Conservation (phyloP, 2,797 vertebrate species). For the Aulostomus chinensis region DNA sequence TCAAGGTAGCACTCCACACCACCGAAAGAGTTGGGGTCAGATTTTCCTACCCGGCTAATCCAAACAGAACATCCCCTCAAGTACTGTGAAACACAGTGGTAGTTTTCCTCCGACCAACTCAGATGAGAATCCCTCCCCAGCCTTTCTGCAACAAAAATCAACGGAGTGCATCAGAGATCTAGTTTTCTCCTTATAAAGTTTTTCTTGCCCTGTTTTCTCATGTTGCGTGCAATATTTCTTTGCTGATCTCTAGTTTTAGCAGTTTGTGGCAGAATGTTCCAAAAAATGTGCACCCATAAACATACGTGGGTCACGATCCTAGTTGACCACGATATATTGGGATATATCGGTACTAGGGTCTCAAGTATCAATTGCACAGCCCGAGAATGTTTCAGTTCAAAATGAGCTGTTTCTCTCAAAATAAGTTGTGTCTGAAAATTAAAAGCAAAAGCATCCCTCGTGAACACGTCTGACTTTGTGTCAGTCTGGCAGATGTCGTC, state of each 20-base stretch:
- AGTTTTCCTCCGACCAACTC: neutral
- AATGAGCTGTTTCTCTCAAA: conserved; percentile 38
- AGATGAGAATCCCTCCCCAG: neutral
- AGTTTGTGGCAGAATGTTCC: no score
- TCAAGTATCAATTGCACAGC: no score
- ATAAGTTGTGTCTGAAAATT: no score
- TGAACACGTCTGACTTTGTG: conserved; percentile 39
- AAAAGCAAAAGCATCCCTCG: conserved; percentile 14
- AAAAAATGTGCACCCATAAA: no score
- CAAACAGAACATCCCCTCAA: conserved; percentile 48
- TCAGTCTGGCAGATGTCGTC: conserved; percentile 36
- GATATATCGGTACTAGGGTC: no score
- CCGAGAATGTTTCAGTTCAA: neutral
- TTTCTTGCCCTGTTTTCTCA: no score
- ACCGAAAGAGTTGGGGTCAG: conserved; percentile 34
- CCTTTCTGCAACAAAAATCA: no score
- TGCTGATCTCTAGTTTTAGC: no score
- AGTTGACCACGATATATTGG: no score
- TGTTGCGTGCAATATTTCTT: no score
- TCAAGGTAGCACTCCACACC: conserved; percentile 17
- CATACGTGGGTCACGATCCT: no score
- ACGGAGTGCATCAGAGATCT: neutral
- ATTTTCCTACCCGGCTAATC: conserved; percentile 52
- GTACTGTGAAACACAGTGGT: neutral
- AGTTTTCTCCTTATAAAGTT: neutral